Evolutionary conservation across 2,888 invertebrate genomes (phyloP).

Genomic region (Drosophila birchii): DNA sequence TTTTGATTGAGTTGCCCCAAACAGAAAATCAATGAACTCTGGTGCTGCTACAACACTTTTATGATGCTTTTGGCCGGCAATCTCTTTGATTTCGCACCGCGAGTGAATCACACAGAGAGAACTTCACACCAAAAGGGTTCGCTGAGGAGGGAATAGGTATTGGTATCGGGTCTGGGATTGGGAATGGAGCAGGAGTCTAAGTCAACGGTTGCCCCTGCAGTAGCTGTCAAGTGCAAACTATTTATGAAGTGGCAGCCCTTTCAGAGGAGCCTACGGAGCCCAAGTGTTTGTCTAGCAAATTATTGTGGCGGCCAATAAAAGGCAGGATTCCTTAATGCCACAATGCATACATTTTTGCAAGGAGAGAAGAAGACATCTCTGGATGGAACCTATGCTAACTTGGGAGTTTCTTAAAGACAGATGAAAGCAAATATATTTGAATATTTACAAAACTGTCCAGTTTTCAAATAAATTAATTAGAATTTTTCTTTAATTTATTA

Average conservation of each 20-base stretch:
- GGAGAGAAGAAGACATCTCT: background rate
- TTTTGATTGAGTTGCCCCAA: constrained; percentile 56
- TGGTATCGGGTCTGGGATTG: background rate
- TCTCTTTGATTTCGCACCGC: constrained; percentile 77
- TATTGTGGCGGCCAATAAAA: constrained; percentile 61
- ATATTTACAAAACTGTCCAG: background rate
- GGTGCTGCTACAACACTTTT: constrained; percentile 57
- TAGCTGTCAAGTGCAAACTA: constrained; percentile 72
- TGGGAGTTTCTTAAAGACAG: background rate
- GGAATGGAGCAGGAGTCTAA: constrained; percentile 9
- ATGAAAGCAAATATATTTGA: background rate
- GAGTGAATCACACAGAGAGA: constrained; percentile 70
- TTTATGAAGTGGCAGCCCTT: constrained; percentile 63
- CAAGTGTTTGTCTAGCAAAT: constrained; percentile 73
- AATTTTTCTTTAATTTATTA: too few relatives aligned
- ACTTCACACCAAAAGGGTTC: constrained; percentile 62
- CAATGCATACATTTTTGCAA: constrained; percentile 11
- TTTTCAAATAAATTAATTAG: background rate
- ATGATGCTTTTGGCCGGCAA: constrained; percentile 65
- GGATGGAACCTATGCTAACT: too few relatives aligned
- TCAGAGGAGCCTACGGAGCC: constrained; percentile 32
- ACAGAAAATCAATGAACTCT: constrained; percentile 76
- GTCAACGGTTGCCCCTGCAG: constrained; percentile 53
- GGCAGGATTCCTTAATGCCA: constrained; percentile 23
- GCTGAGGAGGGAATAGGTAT: constrained; percentile 23